These are phyloP conservation scores for Gerris lacustris DNA, from an alignment of 2,888 invertebrate species.

Conservation along the genomic window DNA sequence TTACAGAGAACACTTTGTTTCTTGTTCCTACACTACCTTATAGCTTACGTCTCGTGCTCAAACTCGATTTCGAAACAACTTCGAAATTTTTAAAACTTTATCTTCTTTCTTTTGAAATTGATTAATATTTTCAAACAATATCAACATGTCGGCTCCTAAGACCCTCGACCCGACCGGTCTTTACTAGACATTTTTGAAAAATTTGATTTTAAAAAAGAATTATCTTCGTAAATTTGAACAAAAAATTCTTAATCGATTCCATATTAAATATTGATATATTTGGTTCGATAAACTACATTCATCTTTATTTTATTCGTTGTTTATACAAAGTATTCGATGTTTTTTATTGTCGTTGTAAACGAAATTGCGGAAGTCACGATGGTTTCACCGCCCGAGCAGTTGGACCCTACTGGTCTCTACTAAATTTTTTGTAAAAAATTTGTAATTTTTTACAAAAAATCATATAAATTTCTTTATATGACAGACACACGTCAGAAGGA, in stretches of 20 bases:
- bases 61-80: background rate
- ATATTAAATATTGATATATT: too few species aligned
- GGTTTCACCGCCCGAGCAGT: slow-evolving; percentile 6
- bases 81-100: background rate
- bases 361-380: background rate
- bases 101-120: background rate
- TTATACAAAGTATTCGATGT: too few species aligned
- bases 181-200: background rate
- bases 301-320: too few species aligned
- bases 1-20: background rate
- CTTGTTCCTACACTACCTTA: background rate
- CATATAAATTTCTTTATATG: background rate
- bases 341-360: too few species aligned
- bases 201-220: background rate
- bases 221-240: too few species aligned
- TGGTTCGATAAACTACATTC: too few species aligned
- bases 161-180: slow-evolving; percentile 8
- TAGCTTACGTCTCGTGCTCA: background rate
- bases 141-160: background rate
- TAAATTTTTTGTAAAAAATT: slow-evolving; percentile 4
- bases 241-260: too few species aligned
- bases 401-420: slow-evolving; percentile 10
- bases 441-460: background rate
- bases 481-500: background rate
- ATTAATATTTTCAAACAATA: background rate